Evolutionary conservation across 2,113 vertebrate species (phyloP).

Genomic region (Crotalus horridus): DNA sequence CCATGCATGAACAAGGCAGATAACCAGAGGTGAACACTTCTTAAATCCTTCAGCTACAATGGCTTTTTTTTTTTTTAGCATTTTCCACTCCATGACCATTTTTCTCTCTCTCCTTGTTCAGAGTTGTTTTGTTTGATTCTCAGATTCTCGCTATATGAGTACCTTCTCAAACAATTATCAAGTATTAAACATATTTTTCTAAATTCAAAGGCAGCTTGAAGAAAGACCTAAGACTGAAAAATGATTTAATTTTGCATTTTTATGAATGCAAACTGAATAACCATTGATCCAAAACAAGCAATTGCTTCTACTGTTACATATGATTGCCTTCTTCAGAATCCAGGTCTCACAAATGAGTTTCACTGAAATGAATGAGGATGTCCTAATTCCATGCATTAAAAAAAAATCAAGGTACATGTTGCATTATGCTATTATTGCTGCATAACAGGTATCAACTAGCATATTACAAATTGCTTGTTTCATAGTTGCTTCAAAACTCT

Average conservation of each 20-base stretch:
- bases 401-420: slow-evolving; percentile 17
- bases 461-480: slow-evolving; percentile 33
- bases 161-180: neutral
- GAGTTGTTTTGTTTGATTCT: neutral
- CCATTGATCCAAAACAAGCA: neutral
- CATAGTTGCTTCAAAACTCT: slow-evolving; percentile 46
- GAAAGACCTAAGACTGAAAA: accelerated
- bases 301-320: neutral
- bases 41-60: accelerated
- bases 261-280: accelerated
- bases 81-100: neutral
- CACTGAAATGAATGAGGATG: neutral
- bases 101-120: neutral
- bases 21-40: neutral
- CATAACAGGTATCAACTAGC: neutral
- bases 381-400: slow-evolving; percentile 14
- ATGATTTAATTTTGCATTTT: accelerated
- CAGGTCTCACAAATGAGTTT: neutral
- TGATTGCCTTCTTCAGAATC: neutral
- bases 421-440: slow-evolving; percentile 58
- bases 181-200: neutral
- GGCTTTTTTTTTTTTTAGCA: neutral
- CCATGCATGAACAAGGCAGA: neutral
- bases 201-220: neutral
- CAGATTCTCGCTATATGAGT: neutral